Evolutionary conservation across 2,797 vertebrate species (phyloP).

Genomic region (Hozukius guyotensis): DNA sequence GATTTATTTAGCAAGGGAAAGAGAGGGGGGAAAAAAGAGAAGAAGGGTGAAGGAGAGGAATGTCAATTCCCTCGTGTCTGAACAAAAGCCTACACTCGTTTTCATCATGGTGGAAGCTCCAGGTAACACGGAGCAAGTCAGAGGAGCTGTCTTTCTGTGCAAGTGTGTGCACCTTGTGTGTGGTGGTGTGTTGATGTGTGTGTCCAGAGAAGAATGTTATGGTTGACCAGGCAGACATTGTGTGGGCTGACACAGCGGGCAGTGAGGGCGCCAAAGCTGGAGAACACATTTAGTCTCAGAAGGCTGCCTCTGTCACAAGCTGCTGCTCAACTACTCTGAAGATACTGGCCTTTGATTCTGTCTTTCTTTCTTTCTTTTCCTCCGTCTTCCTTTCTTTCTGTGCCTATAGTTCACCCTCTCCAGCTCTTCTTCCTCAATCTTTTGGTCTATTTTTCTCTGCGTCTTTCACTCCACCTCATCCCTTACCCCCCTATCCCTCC

Average conservation of each 20-base stretch:
- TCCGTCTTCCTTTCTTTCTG: neutral
- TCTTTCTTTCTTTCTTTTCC: neutral
- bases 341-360: conserved; percentile 35
- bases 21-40: neutral
- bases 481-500: neutral
- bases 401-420: neutral
- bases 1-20: conserved; percentile 19
- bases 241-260: conserved; percentile 57
- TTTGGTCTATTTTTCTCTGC: neutral
- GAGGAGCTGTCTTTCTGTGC: conserved; percentile 29
- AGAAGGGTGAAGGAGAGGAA: conserved; percentile 6
- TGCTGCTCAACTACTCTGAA: conserved; percentile 53
- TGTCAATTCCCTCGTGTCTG: conserved; percentile 3
- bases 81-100: conserved; percentile 49
- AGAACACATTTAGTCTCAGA: conserved; percentile 71
- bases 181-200: conserved; percentile 11
- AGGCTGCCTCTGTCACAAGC: conserved; percentile 65
- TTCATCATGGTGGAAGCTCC: conserved; percentile 52
- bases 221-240: conserved; percentile 64
- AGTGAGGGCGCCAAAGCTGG: conserved; percentile 45
- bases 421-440: neutral
- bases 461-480: neutral
- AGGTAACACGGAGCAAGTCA: conserved; percentile 49
- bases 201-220: conserved; percentile 44
- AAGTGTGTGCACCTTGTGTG: conserved; percentile 19